These are phyloP conservation scores for Anthoptus insignis DNA, from an alignment of 2,888 invertebrate species.

Conservation along the genomic window DNA sequence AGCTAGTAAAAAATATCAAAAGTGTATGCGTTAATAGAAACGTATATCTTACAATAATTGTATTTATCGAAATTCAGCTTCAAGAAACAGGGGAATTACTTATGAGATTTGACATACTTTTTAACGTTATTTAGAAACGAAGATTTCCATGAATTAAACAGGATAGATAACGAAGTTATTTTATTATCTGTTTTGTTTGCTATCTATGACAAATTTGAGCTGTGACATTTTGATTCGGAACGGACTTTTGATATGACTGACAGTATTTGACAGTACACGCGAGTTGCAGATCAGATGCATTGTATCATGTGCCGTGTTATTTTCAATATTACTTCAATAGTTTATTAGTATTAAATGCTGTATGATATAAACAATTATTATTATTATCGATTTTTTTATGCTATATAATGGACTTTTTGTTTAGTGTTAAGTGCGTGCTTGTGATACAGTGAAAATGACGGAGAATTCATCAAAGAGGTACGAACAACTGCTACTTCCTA, in stretches of 20 bases:
- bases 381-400: constrained; percentile 25
- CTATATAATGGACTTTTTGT: constrained; percentile 64
- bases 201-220: too few species aligned
- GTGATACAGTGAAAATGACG: constrained; percentile 72
- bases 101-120: too few species aligned
- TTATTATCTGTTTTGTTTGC: too few species aligned
- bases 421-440: constrained; percentile 56
- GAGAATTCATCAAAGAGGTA: constrained; percentile 84
- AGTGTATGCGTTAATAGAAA: constrained; percentile 16
- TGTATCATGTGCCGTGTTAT: constrained; percentile 43
- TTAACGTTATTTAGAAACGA: too few species aligned
- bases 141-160: too few species aligned
- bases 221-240: not conserved
- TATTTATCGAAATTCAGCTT: too few species aligned
- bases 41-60: not conserved
- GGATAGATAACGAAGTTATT: too few species aligned
- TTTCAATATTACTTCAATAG: constrained; percentile 35
- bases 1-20: not conserved
- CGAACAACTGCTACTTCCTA: constrained; percentile 52
- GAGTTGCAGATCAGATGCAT: constrained; percentile 50
- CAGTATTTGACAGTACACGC: constrained; percentile 25
- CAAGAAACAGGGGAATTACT: too few species aligned
- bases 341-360: constrained; percentile 44
- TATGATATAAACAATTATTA: constrained; percentile 50
- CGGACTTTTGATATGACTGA: too few species aligned